These are phyloP conservation scores for Axis porcinus DNA, from an alignment of 2,113 vertebrate genomes.

Conservation along the genomic window DNA sequence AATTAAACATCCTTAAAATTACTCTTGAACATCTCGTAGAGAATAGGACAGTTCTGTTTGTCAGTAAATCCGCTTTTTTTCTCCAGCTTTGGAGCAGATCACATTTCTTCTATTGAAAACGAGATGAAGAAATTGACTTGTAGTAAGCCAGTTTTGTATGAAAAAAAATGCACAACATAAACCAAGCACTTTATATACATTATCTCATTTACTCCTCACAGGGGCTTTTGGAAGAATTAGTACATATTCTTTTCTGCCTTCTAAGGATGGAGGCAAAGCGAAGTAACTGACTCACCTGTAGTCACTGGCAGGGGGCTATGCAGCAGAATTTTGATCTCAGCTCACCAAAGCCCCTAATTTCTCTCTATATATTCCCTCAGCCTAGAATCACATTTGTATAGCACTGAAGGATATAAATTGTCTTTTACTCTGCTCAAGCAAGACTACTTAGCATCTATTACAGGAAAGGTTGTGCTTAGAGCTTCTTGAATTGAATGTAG, in stretches of 20 bases:
- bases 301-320: not conserved
- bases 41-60: not conserved
- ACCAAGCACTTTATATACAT: not conserved
- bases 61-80: not conserved
- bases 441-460: not conserved
- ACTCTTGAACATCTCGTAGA: not conserved
- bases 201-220: not conserved
- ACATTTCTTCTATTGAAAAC: not conserved
- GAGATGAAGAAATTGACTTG: not conserved
- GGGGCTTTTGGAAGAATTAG: not conserved
- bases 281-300: not conserved
- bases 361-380: not conserved
- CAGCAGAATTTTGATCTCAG: not conserved
- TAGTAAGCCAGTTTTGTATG: not conserved
- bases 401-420: not conserved
- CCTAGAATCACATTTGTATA: not conserved
- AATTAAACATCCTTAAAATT: not conserved
- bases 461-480: not conserved
- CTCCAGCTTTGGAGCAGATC: not conserved
- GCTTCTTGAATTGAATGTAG: not conserved
- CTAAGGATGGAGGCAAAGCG: not conserved
- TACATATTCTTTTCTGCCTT: not conserved
- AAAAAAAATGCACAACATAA: not conserved
- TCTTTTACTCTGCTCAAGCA: not conserved
- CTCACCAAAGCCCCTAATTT: not conserved